Base-by-base conservation (phyloP, 2,113 vertebrate genomes). In the Ammospiza caudacuta region DNA sequence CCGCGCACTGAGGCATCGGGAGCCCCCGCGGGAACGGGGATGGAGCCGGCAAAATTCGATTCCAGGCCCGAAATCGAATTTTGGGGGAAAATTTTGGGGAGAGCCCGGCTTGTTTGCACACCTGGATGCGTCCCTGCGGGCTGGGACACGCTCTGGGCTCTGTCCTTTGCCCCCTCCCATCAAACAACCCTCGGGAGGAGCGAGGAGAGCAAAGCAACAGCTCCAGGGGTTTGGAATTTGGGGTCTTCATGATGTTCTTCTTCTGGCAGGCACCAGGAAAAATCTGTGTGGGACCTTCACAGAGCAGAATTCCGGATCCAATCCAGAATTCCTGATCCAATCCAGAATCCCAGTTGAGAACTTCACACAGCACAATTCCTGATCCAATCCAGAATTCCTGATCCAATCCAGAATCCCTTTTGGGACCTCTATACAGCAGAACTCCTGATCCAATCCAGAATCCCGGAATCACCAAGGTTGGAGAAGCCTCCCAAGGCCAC, bases 21-120 rank as follows among this genome's bases (percentile, higher is more conserved):
- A 98, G 97, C 54, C 94, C 97, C 97, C 91, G 93, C 97, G 95
- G 98, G 97, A 98, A 97, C 92, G 43, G 84, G 57, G 97, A 95
- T 97, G 98, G 97, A 62, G 94, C 98, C 98, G 98, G 98, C 98
- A 98, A 97, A 97, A 61, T 97, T 98, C 98, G 96, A 97, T 98
- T 98, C 97, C 96, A 91, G 96, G 96, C 94, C 89, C 57, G 84
- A 96, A 97, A 97, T 97, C 93, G 98, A 97, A 96, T 83, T 52
- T 52, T 9, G 3, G 49, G 24, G 49, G 24, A 9, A 51, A 51
- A 25, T 97, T 97, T 91, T 91, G 28, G 59, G 29, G 90, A 90
- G 39, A 96, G 70, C 79, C 92, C 92, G 28, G 84, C 96, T 96
- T 95, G 97, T 97, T 97, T 96, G 97, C 15, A 5, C 16, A 19